These are phyloP conservation scores for Nestor notabilis DNA, from an alignment of 2,113 vertebrate genomes.

Conservation along the genomic window DNA sequence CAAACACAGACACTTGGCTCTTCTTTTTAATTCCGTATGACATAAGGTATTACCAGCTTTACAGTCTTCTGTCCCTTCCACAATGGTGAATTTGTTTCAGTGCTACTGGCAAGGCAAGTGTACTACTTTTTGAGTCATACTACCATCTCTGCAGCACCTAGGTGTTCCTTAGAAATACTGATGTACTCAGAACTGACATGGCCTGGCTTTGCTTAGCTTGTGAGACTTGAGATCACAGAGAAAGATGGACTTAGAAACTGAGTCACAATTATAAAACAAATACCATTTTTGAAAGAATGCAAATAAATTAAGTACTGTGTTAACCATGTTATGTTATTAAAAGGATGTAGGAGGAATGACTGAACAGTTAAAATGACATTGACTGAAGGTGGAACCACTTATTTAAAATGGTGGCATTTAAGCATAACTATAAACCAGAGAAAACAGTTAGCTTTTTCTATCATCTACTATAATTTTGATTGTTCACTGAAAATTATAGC, in stretches of 20 bases:
- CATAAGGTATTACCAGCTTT: not conserved
- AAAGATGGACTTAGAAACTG: not conserved
- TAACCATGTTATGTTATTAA: not conserved
- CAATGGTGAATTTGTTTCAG: not conserved
- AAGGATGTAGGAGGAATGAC: not conserved
- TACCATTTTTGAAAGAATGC: not conserved
- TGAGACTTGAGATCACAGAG: not conserved
- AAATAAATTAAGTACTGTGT: conserved; percentile 13
- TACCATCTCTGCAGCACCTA: not conserved
- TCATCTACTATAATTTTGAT: not conserved
- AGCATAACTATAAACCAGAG: not conserved
- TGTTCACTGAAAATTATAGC: not conserved
- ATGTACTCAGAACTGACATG: not conserved
- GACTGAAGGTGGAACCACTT: not conserved
- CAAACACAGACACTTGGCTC: not conserved
- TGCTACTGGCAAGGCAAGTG: not conserved
- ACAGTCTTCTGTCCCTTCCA: not conserved
- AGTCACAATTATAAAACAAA: conserved; percentile 32
- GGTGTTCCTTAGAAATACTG: not conserved
- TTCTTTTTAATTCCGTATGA: not conserved
- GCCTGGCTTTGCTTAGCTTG: not conserved
- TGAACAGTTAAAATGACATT: conserved; percentile 6
- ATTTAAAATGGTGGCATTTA: conserved; percentile 18
- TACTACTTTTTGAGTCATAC: not conserved
- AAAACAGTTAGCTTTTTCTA: not conserved